Evolutionary conservation across 2,113 vertebrate species (phyloP), one percentile per base, ranked within the genome.

Genomic region (Circaetus gallicus): DNA sequence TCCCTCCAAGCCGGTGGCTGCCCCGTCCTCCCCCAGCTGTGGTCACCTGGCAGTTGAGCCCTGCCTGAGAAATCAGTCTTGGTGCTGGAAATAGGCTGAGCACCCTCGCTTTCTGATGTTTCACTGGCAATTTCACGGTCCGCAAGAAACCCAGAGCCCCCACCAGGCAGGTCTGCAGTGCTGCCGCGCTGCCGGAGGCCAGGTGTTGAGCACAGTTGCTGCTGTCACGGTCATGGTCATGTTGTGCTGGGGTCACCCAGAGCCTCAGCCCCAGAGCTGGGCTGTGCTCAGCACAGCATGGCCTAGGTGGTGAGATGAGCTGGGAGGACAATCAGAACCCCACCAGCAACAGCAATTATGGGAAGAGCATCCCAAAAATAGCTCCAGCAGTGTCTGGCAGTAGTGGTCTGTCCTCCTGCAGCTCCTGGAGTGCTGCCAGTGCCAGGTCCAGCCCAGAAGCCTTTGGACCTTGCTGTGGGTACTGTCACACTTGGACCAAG

Each of bases 141-240:
- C 34, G 4, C 18, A 28, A 65, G 26, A 79, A 65, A 36, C 18
- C 24, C 40, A n/a, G 63, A 71, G 24, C 4, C 19, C 13, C 19
- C 19, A 10, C 13, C 2, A 6, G 24, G 40, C n/a, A 70, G n/a
- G 25, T 20, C 45, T 26, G 34, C 4, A 2, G 18, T 52, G 36
- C 56, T 1, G 2, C 56, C 1, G 1, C 0, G 1, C 36, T 77
- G 78, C 11, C 21, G 13, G 36, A 20, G 16, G 38, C 16, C 2
- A 40, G 36, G 62, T 40, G 32, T 21, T 36, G 25, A 63, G 52
- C 6, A 4, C 7, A 3, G 29, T 6, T 80, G 80, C 24, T 61
- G 28, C 52, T 52, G 26, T 34, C 63, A 63, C 3, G 7, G 50
- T 14, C 70, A 53, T 1, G 2, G 63, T 55, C 66, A 28, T 0